Evolutionary conservation across 30 jellyfish, hydroid and myxozoan genomes (phyloP), one percentile per base, ranked within the genome.

Genomic region (Nemopilema nomurai): DNA sequence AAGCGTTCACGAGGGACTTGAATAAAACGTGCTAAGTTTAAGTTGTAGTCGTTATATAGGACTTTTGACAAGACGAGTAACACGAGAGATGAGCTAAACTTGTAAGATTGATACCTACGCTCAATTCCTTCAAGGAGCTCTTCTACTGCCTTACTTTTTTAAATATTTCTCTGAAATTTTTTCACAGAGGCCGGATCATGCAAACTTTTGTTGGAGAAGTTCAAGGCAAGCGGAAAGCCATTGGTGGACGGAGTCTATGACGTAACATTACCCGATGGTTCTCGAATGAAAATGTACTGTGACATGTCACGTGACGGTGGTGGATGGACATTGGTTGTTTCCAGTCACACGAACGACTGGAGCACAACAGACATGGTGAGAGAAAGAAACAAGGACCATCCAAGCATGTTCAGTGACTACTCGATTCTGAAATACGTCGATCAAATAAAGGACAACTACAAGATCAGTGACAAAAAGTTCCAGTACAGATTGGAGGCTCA

Each of bases 281-380:
- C 81, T 18, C 16, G 41, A 26, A 77, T 92, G 86, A 82, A 77
- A 24, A 89, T 79, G 84, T 94, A 84, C 33, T 94, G 99, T 72
- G 99, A 94, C 69, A 94, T 94, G 99, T 84, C 96, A 28, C 82
- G 96, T 24, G 73, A 86, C 62, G 99, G 99, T 1, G 99, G 99
- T n/a, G 99, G 99, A 7, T 94, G 99, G 99, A 94, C 99, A 0
- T 89, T 94, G 31, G 80, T 94, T 76, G 95, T 94, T 0, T 62
- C 99, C 41, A 69, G 92, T 66, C 90, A 79, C 28, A 63, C 95
- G 29, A 90, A 86, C 49, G 67, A 87, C 52, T 94, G 99, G 99
- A 89, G 87, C 0, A 20, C 92, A 31, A 23, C 89, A 20, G 91
- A 79, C 19, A 84, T 94, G 84, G 77, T 75, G 76, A 84, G 87